Percentiles rank a stretch among this genome's conserved stretches.
Evolutionary conservation across 2,797 vertebrate genomes (phyloP).

Genomic region (Pipistrellus nathusii): DNA sequence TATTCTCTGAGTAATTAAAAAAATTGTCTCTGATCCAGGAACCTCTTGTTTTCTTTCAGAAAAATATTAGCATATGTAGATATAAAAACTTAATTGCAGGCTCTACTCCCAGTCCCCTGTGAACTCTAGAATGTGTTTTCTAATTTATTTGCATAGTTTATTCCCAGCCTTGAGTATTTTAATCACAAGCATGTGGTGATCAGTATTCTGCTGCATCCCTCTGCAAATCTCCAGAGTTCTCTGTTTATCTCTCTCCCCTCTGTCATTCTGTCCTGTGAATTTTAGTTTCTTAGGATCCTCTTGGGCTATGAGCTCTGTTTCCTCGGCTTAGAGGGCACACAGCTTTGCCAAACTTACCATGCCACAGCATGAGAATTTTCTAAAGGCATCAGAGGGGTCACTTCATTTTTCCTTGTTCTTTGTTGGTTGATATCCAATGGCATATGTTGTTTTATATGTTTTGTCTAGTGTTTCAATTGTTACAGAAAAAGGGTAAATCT

Average conservation of each 20-base stretch:
- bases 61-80: constrained; percentile 4
- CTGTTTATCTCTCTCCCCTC: neutral
- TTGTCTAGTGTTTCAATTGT: neutral
- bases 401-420: neutral
- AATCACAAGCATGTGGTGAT: neutral
- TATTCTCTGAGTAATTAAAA: neutral
- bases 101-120: neutral
- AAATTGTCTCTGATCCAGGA: neutral
- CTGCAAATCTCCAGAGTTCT: neutral
- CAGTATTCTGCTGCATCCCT: neutral
- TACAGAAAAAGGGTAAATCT: neutral
- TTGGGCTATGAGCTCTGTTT: neutral
- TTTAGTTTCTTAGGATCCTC: neutral
- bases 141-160: neutral
- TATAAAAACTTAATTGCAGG: neutral
- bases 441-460: neutral
- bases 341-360: neutral
- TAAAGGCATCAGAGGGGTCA: neutral
- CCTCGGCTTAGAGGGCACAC: neutral
- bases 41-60: neutral
- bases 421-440: neutral
- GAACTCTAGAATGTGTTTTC: neutral
- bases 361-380: neutral
- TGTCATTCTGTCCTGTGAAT: neutral
- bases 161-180: neutral